Evolutionary conservation across 2,888 invertebrate species (phyloP).

Genomic region (Melanargia galathea): DNA sequence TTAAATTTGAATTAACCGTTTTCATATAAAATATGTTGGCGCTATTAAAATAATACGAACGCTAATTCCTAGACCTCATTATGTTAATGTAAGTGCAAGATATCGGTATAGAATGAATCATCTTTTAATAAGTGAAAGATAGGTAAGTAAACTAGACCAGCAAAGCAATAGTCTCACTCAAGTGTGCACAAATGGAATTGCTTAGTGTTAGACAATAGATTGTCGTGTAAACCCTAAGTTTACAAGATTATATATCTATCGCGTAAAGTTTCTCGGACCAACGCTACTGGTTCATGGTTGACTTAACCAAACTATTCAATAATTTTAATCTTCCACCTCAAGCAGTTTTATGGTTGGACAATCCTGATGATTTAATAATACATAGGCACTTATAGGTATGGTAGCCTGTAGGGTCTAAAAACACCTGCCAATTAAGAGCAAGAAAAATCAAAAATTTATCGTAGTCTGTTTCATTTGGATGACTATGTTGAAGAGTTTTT

Average conservation of each 20-base stretch:
- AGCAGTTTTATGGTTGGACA: not conserved
- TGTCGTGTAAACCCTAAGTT: not conserved
- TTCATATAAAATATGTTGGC: conserved; percentile 16
- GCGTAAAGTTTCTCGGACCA: not conserved
- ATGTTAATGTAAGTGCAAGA: conserved; percentile 18
- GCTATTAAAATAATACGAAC: conserved; percentile 22
- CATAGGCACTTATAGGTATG: not conserved
- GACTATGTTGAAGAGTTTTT: too few relatives aligned
- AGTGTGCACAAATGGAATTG: too few relatives aligned
- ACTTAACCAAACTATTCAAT: not conserved
- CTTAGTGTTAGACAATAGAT: not conserved
- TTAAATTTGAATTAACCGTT: conserved; percentile 16
- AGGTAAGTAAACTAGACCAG: too few relatives aligned
- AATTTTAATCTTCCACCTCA: not conserved
- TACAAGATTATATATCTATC: too few relatives aligned
- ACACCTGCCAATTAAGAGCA: too few relatives aligned
- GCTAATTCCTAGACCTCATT: conserved; percentile 21
- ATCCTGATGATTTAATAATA: not conserved
- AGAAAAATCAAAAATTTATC: too few relatives aligned
- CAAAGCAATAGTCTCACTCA: too few relatives aligned
- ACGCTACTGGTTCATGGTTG: not conserved
- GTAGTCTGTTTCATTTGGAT: too few relatives aligned
- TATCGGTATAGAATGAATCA: conserved; percentile 18
- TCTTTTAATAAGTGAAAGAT: conserved; percentile 19
- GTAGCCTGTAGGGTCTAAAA: too few relatives aligned